Percentiles rank a stretch among this genome's conserved stretches.
Conservation (phyloP, 2,113 vertebrate genomes). For the Megalops atlanticus region DNA sequence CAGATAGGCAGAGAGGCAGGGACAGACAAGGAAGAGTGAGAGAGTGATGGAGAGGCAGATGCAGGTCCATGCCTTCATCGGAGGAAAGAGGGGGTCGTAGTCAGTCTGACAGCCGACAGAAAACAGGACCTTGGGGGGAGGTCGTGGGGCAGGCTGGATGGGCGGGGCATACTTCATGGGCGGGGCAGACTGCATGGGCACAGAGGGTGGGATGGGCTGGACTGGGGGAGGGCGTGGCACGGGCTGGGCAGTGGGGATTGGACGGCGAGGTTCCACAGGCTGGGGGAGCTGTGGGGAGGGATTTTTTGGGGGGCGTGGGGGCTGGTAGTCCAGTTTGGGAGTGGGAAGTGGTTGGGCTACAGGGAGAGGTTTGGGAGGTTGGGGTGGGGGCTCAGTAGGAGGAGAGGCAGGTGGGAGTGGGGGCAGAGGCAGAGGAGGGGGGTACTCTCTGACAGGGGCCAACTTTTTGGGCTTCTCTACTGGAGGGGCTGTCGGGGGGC, state of each 20-base stretch:
- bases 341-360: too few species aligned
- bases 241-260: conserved; percentile 31
- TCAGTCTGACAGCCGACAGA: conserved; percentile 90
- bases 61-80: conserved; percentile 76
- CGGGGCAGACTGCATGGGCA: background rate
- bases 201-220: conserved; percentile 53
- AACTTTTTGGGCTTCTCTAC: conserved; percentile 42
- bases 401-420: conserved; percentile 40
- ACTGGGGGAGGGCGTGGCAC: conserved; percentile 26
- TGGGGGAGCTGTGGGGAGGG: conserved; percentile 28
- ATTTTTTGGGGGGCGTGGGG: background rate
- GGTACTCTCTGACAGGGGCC: conserved; percentile 12
- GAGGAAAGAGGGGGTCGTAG: conserved; percentile 75
- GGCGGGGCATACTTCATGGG: conserved; percentile 24
- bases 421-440: conserved; percentile 53
- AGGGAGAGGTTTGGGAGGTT: background rate
- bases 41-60: conserved; percentile 15
- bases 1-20: conserved; percentile 18
- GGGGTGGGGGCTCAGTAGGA: conserved; percentile 37
- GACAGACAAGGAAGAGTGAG: conserved; percentile 14
- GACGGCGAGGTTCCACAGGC: conserved; percentile 33
- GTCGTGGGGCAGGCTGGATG: conserved; percentile 18
- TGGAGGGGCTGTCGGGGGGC: conserved; percentile 57
- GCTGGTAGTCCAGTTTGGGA: conserved; percentile 14
- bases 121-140: conserved; percentile 63